Evolutionary conservation across 2,888 invertebrate genomes (phyloP), one percentile per base, ranked within the genome.

Genomic region (Taenaris catops): DNA sequence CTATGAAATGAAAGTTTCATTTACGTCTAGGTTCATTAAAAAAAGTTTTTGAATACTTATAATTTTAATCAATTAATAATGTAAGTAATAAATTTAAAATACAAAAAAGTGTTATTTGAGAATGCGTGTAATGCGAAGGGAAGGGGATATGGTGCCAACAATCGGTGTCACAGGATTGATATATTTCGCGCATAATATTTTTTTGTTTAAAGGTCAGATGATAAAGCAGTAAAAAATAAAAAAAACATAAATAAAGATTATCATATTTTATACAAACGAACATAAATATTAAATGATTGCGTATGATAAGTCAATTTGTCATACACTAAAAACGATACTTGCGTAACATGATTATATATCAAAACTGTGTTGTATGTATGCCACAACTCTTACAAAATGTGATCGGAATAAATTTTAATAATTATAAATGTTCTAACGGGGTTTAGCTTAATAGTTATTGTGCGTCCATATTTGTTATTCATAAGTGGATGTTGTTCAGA

Each of bases 341-440:
- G 11, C 25, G 28, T 28, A 33, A 29, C 25, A 14, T 9, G 25
- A 32, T 19, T 17, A n/a, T n/a, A n/a, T n/a, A n/a, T n/a, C n/a
- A n/a, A 6, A 28, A 17, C 14, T 8, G 8, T 6, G 21, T 19
- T 34, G 36, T 41, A 41, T 48, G 51, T 57, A 50, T 63, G 61
- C 55, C 52, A 60, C 51, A 66, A 59, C 61, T 62, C 58, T 62
- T 64, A 60, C 58, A 60, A 69, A 63, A 63, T 79, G 65, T 73
- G 78, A 65, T 63, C 58, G 49, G 71, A 73, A 71, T 73, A 67
- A 62, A 63, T 66, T 66, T 63, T 51, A 55, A 58, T 61, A 51
- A 51, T 63, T 62, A 57, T 55, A 53, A 56, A 58, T 55, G 53
- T 58, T 37, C 45, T 51, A 53, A 53, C 55, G 51, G 51, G 29